A percentile compares a stretch with the other conserved stretches of the same genome.
These are phyloP conservation scores for Drosophila littoralis DNA, from an alignment of 1,140 invertebrate genomes.

Conservation along the genomic window DNA sequence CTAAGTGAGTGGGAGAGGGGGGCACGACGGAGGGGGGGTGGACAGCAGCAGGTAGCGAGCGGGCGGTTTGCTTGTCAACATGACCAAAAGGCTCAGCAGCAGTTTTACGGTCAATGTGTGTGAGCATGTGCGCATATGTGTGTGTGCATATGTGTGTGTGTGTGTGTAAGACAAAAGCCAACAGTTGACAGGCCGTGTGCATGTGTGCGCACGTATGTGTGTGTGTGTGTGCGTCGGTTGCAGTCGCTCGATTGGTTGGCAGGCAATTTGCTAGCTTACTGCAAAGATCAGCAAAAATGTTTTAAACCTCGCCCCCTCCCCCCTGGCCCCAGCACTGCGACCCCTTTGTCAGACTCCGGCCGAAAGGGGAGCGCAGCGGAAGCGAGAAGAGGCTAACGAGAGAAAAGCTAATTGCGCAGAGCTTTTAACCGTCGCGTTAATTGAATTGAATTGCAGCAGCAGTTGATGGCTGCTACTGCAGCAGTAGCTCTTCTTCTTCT, in stretches of 20 bases:
- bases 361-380: background rate
- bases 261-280: conserved; percentile 80
- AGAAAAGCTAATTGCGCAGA: conserved; percentile 57
- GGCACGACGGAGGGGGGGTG: background rate
- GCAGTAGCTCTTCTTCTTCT: too few species aligned
- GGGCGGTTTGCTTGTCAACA: conserved; percentile 68
- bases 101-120: conserved; percentile 18
- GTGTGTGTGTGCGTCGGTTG: conserved; percentile 46
- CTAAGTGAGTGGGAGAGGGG: background rate
- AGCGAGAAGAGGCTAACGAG: conserved; percentile 3
- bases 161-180: conserved; percentile 56
- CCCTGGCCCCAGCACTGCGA: background rate
- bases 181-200: conserved; percentile 61
- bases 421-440: conserved; percentile 73
- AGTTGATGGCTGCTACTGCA: conserved; percentile 17
- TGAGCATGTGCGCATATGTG: background rate
- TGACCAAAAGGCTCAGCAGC: conserved; percentile 62
- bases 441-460: conserved; percentile 76
- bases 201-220: conserved; percentile 17
- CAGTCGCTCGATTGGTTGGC: conserved; percentile 69
- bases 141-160: conserved; percentile 36
- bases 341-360: too few species aligned
- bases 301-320: conserved; percentile 4
- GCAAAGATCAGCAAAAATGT: conserved; percentile 80
- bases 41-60: conserved; percentile 6